Base-by-base conservation (phyloP, 1,140 invertebrate species). In the Bombus balteatus region DNA sequence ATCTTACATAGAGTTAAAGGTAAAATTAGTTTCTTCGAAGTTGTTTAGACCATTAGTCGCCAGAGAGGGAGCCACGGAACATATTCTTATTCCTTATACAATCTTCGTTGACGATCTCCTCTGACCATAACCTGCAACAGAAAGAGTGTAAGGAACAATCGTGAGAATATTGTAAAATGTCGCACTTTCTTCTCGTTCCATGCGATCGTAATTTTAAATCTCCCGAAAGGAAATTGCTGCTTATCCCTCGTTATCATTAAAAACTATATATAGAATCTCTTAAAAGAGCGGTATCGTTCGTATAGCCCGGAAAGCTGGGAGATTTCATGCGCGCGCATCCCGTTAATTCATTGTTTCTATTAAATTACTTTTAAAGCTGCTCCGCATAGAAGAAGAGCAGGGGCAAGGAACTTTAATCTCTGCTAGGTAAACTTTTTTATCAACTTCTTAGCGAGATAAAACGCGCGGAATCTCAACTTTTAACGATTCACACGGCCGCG, bases 1-100 rank as follows among this genome's bases (percentile, higher is more conserved):
- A 91, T 91, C 84, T 91, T 91, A 91, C 90, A 91, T 87, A 88
- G 81, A 91, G 66, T 62, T 89, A 89, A 76, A 90, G 88, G 83
- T 91, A 90, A 91, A 91, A 87, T 90, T 90, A 87, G 85, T 90
- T 78, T 76, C 75, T 73, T 89, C 80, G 37, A 83, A 59, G 43
- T 87, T 88, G 41, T 87, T 90, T 90, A 90, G 89, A 90, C 83
- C 89, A 87, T 80, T 86, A 80, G 84, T 82, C 80, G 82, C 76
- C 82, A 43, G 47, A 57, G 34, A 76, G 79, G 39, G 57, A 62
- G 39, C 75, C 75, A 65, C 57, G 71, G 70, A 83, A 87, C 53
- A 83, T 78, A 62, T 62, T 28, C 68, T 73, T 83, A 87, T 81
- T 22, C 18, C 47, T 53, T 22, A 22, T 53, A 53, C 47, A 53